phyloP scores from a whole-genome alignment of 2,113 vertebrate genomes.

The Candoia aspera region DNA sequence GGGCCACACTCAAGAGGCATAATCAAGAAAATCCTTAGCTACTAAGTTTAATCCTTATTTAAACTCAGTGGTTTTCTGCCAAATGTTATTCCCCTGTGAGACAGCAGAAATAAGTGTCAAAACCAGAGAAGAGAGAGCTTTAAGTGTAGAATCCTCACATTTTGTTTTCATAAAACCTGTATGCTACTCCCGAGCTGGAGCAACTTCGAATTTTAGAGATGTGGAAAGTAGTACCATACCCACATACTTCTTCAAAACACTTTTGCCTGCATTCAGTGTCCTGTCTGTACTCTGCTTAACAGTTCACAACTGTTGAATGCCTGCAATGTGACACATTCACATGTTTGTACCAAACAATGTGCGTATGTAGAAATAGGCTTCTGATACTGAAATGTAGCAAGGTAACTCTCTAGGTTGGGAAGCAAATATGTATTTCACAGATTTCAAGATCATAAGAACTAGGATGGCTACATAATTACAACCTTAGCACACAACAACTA shows the following conservation, averaged over 20 bases:
- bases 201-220: conserved; percentile 23
- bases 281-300: neutral
- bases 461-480: neutral
- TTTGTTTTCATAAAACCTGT: conserved; percentile 39
- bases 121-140: neutral
- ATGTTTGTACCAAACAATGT: neutral
- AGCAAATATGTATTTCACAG: neutral
- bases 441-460: neutral
- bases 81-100: conserved; percentile 51
- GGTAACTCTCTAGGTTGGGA: neutral
- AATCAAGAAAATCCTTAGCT: conserved; percentile 49
- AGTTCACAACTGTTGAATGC: neutral
- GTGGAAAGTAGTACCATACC: conserved; percentile 1
- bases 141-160: conserved; percentile 37
- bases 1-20: conserved; percentile 55
- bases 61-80: conserved; percentile 50
- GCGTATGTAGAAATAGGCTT: neutral
- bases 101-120: conserved; percentile 60
- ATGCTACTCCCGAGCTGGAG: conserved; percentile 30
- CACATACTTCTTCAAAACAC: conserved; percentile 14
- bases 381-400: neutral
- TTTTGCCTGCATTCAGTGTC: neutral
- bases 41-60: conserved; percentile 19
- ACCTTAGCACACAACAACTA: neutral
- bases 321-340: neutral